Percentiles rank a stretch among this genome's conserved stretches.
Conservation (phyloP, 2,888 invertebrate genomes). For the Hoplodrina ambigua region DNA sequence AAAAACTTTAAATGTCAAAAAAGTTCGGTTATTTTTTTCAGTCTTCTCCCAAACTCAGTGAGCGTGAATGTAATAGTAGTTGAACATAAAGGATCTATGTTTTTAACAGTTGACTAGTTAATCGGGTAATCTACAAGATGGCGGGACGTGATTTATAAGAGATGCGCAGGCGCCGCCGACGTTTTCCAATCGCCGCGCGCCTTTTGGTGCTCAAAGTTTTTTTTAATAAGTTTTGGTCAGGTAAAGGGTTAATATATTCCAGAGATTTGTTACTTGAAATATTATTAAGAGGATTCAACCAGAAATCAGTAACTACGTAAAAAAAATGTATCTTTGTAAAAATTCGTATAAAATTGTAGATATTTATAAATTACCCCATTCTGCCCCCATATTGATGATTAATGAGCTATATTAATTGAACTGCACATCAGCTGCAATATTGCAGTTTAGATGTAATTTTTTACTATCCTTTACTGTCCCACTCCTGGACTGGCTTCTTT, state of each 20-base stretch:
- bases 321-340: too few species aligned
- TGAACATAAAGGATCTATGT: conserved; percentile 75
- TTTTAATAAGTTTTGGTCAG: neutral
- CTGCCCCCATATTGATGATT: too few species aligned
- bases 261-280: neutral
- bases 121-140: conserved; percentile 86
- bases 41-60: conserved; percentile 69
- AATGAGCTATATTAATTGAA: too few species aligned
- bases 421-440: too few species aligned
- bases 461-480: too few species aligned
- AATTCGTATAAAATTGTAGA: too few species aligned
- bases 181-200: conserved; percentile 69
- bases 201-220: conserved; percentile 76
- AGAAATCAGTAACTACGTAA: neutral
- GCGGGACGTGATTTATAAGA: conserved; percentile 82
- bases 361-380: too few species aligned
- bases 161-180: conserved; percentile 86
- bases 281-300: neutral
- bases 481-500: too few species aligned
- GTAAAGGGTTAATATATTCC: neutral
- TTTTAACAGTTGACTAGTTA: conserved; percentile 84
- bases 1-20: conserved; percentile 39
- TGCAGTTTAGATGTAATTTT: too few species aligned
- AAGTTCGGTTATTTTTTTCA: conserved; percentile 43
- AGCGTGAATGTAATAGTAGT: conserved; percentile 81